Evolutionary conservation across 2,113 vertebrate genomes (phyloP), one percentile per base, ranked within the genome.

Genomic region (Indri indri): DNA sequence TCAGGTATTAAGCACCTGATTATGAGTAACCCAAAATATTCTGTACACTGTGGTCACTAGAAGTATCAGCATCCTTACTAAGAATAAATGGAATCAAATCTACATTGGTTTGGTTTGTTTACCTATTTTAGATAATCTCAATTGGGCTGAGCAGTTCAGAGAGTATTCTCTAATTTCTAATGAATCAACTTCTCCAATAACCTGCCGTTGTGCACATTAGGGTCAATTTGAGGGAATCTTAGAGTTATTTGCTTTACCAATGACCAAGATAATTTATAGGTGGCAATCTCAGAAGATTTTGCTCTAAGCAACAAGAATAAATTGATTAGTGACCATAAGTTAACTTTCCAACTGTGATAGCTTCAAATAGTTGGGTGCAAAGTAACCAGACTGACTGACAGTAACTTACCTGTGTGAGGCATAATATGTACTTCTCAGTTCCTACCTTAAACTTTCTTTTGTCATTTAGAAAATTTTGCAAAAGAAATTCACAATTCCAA

Each of bases 221-320:
- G 47, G 30, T 92, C 57, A 97, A 93, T 97, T 97, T 50, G 93
- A 65, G 71, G 10, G 59, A 81, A 6, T 18, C 47, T 79, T 89
- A 63, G 90, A 71, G 97, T 85, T 96, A 92, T 96, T 97, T 95
- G 71, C 92, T 97, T 91, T 77, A 95, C 1, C 98, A 89, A 96
- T 87, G 27, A 83, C 82, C 86, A 92, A 85, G 95, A 95, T 94
- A 70, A 70, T 47, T 88, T 96, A 30, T 83, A 93, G 63, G 2
- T 37, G 25, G 8, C 20, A 47, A 80, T 8, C 37, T 94, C 68
- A 57, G 30, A 61, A 97, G 22, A 94, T 52, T 86, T 87, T 82
- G 0, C 2, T 59, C 90, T 68, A 47, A 95, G 91, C 90, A 98
- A 95, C 42, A 37, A 95, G 92, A 87, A 84, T 12, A 89, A 32